Base-by-base conservation (phyloP, 1,140 invertebrate species). In the Capitella teleta region DNA sequence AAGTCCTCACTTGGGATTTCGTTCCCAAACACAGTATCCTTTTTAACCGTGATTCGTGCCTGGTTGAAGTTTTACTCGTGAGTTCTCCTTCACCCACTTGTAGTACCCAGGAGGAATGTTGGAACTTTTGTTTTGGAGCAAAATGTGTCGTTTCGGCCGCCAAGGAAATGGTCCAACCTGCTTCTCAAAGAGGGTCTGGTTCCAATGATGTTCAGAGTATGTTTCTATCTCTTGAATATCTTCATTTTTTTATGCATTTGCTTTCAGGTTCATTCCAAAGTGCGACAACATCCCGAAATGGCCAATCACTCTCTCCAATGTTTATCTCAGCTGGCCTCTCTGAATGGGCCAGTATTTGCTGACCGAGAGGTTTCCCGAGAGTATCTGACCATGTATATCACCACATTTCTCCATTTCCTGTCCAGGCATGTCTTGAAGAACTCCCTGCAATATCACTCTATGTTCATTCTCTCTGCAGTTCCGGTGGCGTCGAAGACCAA, bases 271-370 rank as follows among this genome's bases (percentile, higher is more conserved):
- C 86, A 89, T 67, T 82, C 82, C 77, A 84, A 86, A 76, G 79
- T 88, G 8, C 74, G 86, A 34, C 77, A 79, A 25, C 79, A 84
- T 61, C 79, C 81, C 10, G 79, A 84, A 36, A 72, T 90, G 54
- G 77, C 81, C 30, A 82, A 85, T 68, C 81, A 84, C 56, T 82
- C 83, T 8, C 66, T 88, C 18, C 83, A 78, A 49, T 89, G 87
- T 72, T 72, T 92, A 21, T 80, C 84, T 10, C 87, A 91, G 63
- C 72, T 92, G 28, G 79, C 82, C 0, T 80, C 81, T 24, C 67
- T 92, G n/a, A 84, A 81, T 73, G 86, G 85, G 3, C 61, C 71
- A 8, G 74, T 87, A 6, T 68, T 86, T 32, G 67, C 71, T 14
- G 74, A 74, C 40, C 74, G 77, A 43, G 78, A 81, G 57, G 67